Base-by-base conservation (phyloP, 2,888 invertebrate genomes). In the Cerastoderma edule region DNA sequence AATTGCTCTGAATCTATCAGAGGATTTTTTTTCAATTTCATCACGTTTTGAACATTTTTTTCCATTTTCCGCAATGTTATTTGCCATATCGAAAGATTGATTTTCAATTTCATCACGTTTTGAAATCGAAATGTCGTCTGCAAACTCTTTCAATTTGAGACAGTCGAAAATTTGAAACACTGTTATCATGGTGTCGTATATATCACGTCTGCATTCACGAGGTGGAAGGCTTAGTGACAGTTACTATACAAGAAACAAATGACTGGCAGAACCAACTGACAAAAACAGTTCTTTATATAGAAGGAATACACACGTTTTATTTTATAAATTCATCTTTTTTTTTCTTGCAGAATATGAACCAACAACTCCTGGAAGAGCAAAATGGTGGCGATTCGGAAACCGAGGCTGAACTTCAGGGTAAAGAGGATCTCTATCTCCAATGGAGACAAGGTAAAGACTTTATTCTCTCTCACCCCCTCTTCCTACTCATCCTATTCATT, bases 361-460 rank as follows among this genome's bases (percentile, higher is more conserved):
- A 60, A 39, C 60, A 32, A 22, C 22, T 22, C 2, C 39, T 39
- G 60, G 24, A 60, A 24, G 60, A 60, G 39, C 35, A 33, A 13
- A 60, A 8, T 3, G 60, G 60, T 2, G 60, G 53, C 10, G 27
- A n/a, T 39, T 39, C 22, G 35, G 39, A 35, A 35, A 22, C 35
- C 13, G 60, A 60, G 24, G 27, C 39, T 6, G 39, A 60, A 60
- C 35, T 60, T 5, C 35, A 30, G 19, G 33, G 39, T 22, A 39
- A 27, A 33, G 60, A 60, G 39, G 60, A 22, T 1, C 27, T 24
- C 10, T 60, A 60, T 60, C 22, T 24, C n/a, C 24, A 35, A 39
- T 60, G 60, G 60, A 27, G 39, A 28, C 10, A 35, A 60, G 39
- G 60, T 60, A 30, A 3, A 33, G n/a, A n/a, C n/a, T n/a, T n/a